Conservation (phyloP, 2,797 vertebrate species). For the Syngnathus rostellatus region DNA sequence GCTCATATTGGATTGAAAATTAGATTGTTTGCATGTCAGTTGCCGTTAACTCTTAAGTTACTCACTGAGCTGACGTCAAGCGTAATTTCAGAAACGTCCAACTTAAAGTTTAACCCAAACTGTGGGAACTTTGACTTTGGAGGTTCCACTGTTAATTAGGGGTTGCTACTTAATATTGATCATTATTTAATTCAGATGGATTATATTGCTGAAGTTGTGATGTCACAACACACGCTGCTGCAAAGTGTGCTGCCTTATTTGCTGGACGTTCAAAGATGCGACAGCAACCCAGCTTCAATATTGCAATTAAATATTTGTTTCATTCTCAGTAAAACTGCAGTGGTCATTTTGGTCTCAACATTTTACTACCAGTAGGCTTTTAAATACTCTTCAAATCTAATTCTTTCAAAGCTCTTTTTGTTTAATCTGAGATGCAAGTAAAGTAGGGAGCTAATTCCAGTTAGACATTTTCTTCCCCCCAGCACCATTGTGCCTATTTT, state of each 20-base stretch:
- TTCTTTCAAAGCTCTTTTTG: too few relatives aligned
- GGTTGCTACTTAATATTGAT: background rate
- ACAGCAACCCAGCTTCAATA: constrained; percentile 11
- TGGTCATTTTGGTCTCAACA: background rate
- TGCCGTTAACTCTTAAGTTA: background rate
- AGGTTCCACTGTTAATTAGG: background rate
- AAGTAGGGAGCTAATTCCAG: background rate
- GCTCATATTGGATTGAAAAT: too few relatives aligned
- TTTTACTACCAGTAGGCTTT: background rate
- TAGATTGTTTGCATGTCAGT: background rate
- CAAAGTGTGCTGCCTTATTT: background rate
- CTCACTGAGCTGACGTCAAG: background rate
- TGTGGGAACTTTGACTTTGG: background rate
- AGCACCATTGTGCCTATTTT: constrained; percentile 61
- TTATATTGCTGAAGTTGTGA: background rate
- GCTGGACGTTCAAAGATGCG: background rate
- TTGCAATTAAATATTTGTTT: constrained; percentile 19
- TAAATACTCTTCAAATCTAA: background rate
- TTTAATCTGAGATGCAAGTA: constrained; percentile 6
- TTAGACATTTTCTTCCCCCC: constrained; percentile 22
- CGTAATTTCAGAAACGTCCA: background rate
- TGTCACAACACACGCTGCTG: background rate
- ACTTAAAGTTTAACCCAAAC: background rate
- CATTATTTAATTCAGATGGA: background rate
- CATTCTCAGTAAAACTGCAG: constrained; percentile 1